Conservation (phyloP, 92 coral and sea anemone genomes). For the Porites rus region DNA sequence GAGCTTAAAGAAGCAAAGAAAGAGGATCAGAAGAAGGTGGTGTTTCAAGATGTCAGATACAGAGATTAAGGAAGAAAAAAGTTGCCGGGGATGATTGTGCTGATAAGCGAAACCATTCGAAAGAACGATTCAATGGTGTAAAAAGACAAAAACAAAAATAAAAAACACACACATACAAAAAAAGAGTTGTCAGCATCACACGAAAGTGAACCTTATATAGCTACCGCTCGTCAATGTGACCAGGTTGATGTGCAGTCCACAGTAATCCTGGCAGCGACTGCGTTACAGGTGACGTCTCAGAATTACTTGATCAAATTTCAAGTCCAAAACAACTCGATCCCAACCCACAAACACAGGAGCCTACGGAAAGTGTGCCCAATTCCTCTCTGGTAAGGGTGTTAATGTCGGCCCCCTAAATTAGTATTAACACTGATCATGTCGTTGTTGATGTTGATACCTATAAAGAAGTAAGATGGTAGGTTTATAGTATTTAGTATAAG, state of each 20-base stretch:
- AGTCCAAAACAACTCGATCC: neutral
- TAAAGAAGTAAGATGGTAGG: neutral
- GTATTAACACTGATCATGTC: neutral
- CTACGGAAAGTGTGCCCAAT: neutral
- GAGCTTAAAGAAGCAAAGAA: neutral
- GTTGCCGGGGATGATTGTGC: conserved; percentile 33
- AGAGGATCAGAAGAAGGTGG: neutral
- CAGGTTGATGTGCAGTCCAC: conserved; percentile 57
- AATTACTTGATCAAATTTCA: neutral
- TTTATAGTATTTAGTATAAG: neutral
- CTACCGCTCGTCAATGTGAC: conserved; percentile 53
- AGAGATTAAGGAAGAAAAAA: conserved; percentile 52
- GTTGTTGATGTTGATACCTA: neutral
- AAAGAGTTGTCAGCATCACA: conserved; percentile 60
- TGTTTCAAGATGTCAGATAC: conserved; percentile 35
- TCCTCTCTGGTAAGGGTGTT: conserved; percentile 29
- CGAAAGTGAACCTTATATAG: conserved; percentile 60
- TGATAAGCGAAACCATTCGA: conserved; percentile 31
- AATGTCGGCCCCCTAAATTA: conserved; percentile 9
- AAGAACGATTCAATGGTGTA: conserved; percentile 36
- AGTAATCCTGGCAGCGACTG: neutral
- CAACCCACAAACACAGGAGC: neutral
- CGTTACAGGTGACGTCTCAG: neutral
- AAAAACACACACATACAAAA: conserved; percentile 14
- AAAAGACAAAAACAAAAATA: conserved; percentile 51